Conservation (phyloP, 2,888 invertebrate species). For the Rotaria socialis region DNA sequence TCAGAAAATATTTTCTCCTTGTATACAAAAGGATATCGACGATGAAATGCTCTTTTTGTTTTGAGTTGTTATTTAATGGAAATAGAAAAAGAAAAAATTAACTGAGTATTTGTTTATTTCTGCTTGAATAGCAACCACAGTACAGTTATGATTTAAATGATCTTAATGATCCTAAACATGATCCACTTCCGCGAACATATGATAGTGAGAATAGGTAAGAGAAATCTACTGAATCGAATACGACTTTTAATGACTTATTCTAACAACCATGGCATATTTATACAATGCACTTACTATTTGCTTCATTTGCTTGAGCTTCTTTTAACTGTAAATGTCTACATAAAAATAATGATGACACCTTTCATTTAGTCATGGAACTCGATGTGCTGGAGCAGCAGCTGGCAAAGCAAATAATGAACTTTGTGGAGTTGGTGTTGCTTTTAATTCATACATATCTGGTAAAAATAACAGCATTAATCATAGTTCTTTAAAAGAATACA, state of each 20-base stretch:
- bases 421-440: slow-evolving; percentile 45
- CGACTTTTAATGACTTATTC: neutral
- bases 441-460: slow-evolving; percentile 38
- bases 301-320: too few species aligned
- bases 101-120: neutral
- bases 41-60: too few species aligned
- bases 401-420: slow-evolving; percentile 42
- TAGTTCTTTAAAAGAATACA: neutral
- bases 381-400: slow-evolving; percentile 45
- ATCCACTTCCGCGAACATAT: slow-evolving; percentile 41
- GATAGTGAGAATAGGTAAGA: slow-evolving; percentile 45
- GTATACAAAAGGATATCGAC: too few species aligned
- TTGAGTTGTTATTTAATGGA: neutral
- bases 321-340: too few species aligned
- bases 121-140: slow-evolving; percentile 34
- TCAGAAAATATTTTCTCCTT: too few species aligned
- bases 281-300: neutral
- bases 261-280: neutral
- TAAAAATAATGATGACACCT: neutral
- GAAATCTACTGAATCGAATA: neutral
- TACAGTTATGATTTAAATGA: slow-evolving; percentile 47
- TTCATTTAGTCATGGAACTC: slow-evolving; percentile 41
- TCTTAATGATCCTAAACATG: slow-evolving; percentile 44
- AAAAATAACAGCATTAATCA: neutral
- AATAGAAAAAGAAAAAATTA: neutral